A percentile compares a stretch with the other conserved stretches of the same genome.
phyloP scores from a whole-genome alignment of 2,797 vertebrate genomes.

The Urocyon cinereoargenteus region DNA sequence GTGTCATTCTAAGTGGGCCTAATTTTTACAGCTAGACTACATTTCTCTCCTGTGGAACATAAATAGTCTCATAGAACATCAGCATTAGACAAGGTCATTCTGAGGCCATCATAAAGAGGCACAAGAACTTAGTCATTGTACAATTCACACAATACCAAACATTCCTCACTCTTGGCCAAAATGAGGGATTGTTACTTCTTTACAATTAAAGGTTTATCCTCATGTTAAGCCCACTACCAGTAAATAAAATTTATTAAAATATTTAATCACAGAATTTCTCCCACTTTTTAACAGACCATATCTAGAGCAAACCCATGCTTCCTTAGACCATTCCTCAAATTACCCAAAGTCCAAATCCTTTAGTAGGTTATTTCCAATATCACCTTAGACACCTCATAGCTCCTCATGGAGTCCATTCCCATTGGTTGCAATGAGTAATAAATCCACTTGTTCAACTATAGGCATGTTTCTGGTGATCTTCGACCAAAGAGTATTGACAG shows the following conservation, averaged over 20 bases:
- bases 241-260: neutral
- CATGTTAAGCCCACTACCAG: accelerated
- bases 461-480: neutral
- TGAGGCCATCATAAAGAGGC: neutral
- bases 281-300: neutral
- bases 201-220: neutral
- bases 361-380: neutral
- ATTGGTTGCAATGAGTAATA: neutral
- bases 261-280: neutral
- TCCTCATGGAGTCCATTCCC: neutral
- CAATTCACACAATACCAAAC: neutral
- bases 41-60: neutral
- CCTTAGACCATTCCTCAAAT: neutral
- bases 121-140: neutral
- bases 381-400: neutral
- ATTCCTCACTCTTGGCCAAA: neutral
- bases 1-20: neutral
- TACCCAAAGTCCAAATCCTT: neutral
- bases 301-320: neutral
- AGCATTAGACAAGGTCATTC: neutral
- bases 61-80: neutral
- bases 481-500: neutral
- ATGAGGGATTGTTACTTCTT: neutral
- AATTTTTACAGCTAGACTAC: neutral
- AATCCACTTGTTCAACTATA: neutral